These are phyloP conservation scores for Tympanoctomys barrerae DNA, from an alignment of 2,797 vertebrate species.

Conservation along the genomic window DNA sequence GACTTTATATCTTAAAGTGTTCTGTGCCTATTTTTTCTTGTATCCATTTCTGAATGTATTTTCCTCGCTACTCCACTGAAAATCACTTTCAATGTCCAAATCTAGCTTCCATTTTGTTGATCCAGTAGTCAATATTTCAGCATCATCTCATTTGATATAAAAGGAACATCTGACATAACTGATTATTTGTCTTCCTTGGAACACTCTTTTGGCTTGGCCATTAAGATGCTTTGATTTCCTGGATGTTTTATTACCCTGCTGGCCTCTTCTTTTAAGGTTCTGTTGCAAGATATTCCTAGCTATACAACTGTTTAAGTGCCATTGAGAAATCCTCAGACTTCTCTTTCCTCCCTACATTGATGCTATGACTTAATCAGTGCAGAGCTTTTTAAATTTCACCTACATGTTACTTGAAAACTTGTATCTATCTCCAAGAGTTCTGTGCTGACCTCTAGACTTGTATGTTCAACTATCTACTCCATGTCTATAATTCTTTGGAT, in stretches of 20 bases:
- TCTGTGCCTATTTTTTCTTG: background rate
- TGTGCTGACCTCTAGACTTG: background rate
- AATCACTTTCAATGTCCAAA: background rate
- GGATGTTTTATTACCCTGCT: background rate
- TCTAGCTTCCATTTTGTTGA: background rate
- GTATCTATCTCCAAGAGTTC: background rate
- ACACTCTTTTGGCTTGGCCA: background rate
- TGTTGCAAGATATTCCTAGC: background rate
- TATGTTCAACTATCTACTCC: background rate
- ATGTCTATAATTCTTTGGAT: background rate
- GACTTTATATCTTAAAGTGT: background rate
- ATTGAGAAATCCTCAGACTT: background rate
- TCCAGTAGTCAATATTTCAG: background rate
- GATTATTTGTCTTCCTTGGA: background rate
- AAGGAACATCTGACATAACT: background rate
- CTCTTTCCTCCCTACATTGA: background rate
- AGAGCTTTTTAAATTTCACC: background rate
- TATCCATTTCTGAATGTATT: background rate
- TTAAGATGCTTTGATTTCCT: background rate
- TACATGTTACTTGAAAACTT: background rate
- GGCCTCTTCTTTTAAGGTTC: background rate
- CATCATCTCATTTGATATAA: background rate
- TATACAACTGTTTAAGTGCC: background rate
- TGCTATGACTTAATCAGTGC: background rate
- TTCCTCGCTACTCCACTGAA: background rate